Base-by-base conservation (phyloP, 2,888 invertebrate genomes). In the Patella pellucida region DNA sequence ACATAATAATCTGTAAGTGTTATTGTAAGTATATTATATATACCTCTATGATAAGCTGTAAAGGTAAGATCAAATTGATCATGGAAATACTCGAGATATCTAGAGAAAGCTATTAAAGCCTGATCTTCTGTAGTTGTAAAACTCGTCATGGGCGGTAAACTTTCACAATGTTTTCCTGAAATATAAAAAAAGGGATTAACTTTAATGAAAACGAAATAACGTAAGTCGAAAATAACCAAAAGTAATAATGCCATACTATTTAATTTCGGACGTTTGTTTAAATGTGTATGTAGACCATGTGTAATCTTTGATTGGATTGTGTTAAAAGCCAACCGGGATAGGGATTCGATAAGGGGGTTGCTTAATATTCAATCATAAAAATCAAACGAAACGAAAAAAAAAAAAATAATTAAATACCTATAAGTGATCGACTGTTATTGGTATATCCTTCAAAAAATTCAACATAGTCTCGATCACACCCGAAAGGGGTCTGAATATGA, bases 61-160 rank as follows among this genome's bases (percentile, higher is more conserved):
- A 81, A 81, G 56, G 79, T 74, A 68, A 81, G 50, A 31, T 81
- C 80, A 16, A 80, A 68, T 72, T 81, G 78, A 41, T 80, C 81
- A 3, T 52, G 71, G 51, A 78, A 69, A 69, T 73, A 79, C 16
- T 73, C 62, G 41, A 74, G 23, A 4, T 75, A 76, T 56, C 78
- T 77, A 19, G 14, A 41, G 27, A 81, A 71, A 14, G 74, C 50
- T 16, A 81, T 27, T 2, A 76, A 52, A 14, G 75, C 77, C 9
- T 75, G 69, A 1, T 73, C 70, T 14, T 67, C 68, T 3, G 73
- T 75, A 11, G 78, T 79, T 19, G 78, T 72, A 74, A 74, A 80
- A 56, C 73, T 67, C 3, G 72, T 70, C 31, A 62, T 67, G 11
- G 79, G 79, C 16, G 69, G 27, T 11, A 56, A 69, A 69, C 68